Percentiles rank a stretch among this genome's conserved stretches.
Evolutionary conservation across 2,888 invertebrate species (phyloP).

Genomic region (Entomobrya multifasciata): DNA sequence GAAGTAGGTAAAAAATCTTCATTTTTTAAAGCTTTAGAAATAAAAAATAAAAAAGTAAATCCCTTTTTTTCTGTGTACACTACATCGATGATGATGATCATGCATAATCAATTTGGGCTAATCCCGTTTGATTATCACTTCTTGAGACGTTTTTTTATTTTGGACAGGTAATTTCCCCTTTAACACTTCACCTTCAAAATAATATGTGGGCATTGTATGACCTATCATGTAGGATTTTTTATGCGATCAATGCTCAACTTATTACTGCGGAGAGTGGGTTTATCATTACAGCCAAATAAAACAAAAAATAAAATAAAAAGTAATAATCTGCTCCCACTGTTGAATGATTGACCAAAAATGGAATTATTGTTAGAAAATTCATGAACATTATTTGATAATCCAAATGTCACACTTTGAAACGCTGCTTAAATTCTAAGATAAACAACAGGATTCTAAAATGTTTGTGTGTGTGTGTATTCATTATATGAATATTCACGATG

Average conservation of each 20-base stretch:
- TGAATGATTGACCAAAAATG: constrained; percentile 52
- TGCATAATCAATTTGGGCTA: constrained; percentile 2
- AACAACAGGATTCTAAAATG: background rate
- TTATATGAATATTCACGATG: constrained; percentile 58
- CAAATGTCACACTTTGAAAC: constrained; percentile 14
- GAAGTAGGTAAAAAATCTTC: constrained; percentile 54
- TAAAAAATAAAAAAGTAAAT: constrained; percentile 27
- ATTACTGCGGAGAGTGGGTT: background rate
- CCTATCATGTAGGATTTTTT: background rate
- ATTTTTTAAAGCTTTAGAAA: constrained; percentile 33
- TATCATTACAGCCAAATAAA: constrained; percentile 3
- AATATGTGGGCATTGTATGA: too few species aligned
- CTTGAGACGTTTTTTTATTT: background rate
- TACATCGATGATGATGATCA: background rate
- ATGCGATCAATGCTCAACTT: background rate
- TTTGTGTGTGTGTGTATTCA: constrained; percentile 9
- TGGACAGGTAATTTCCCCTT: background rate
- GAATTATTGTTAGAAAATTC: constrained; percentile 45
- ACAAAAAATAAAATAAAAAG: constrained; percentile 25
- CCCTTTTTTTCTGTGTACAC: constrained; percentile 2
- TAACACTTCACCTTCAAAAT: background rate
- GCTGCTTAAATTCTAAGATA: constrained; percentile 14
- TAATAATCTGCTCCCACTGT: constrained; percentile 15
- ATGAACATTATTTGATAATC: constrained; percentile 18
- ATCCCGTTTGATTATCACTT: background rate